These are phyloP conservation scores for Solea senegalensis DNA, from an alignment of 2,113 vertebrate species.

Conservation along the genomic window DNA sequence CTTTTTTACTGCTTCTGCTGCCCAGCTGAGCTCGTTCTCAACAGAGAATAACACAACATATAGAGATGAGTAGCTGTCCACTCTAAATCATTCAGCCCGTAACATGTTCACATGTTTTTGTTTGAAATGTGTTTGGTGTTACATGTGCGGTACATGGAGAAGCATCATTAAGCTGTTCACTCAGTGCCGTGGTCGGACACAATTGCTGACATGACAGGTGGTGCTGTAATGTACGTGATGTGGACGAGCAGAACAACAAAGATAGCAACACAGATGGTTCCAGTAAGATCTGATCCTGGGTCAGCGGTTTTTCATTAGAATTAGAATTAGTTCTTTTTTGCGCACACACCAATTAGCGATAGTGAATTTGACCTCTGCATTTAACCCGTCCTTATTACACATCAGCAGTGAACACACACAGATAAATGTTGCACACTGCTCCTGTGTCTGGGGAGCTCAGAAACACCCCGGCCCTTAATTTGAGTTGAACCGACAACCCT, in stretches of 20 bases:
- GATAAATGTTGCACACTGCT: too few species aligned
- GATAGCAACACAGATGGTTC: constrained; percentile 8
- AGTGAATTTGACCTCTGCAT: too few species aligned
- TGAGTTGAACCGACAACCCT: too few species aligned
- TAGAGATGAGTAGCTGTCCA: constrained; percentile 7
- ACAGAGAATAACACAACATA: constrained; percentile 1
- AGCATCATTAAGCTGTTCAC: constrained; percentile 4
- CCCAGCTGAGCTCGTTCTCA: constrained; percentile 14
- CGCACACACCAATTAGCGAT: too few species aligned
- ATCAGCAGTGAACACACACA: too few species aligned
- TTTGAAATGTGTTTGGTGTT: background rate
- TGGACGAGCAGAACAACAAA: constrained; percentile 8
- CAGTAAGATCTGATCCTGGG: constrained; percentile 2
- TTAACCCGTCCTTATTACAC: too few species aligned
- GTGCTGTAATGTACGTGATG: background rate
- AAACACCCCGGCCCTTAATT: too few species aligned
- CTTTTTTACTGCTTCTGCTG: constrained; percentile 5
- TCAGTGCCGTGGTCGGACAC: background rate
- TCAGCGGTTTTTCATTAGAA: background rate
- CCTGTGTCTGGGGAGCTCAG: too few species aligned
- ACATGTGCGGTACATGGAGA: background rate
- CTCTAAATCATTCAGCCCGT: constrained; percentile 29
- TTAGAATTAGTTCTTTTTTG: too few species aligned
- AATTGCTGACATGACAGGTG: constrained; percentile 5
- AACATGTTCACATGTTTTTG: constrained; percentile 5